phyloP scores from a whole-genome alignment of 2,797 vertebrate genomes.

The Oreortyx pictus region DNA sequence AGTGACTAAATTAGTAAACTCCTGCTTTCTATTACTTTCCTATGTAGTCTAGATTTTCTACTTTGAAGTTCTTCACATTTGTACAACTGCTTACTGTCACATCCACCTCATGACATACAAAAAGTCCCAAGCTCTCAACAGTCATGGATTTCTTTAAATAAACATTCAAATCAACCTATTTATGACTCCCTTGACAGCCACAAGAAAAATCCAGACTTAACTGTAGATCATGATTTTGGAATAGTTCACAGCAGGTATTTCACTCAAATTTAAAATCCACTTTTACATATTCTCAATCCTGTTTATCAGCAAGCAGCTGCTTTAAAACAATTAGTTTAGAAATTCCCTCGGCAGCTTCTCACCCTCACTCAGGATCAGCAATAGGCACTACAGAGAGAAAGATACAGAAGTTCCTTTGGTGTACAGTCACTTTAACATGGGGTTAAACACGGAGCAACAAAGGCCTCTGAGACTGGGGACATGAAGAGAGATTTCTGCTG shows the following conservation, averaged over 20 bases:
- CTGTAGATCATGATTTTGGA: neutral
- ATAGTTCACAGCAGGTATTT: neutral
- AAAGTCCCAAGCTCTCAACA: neutral
- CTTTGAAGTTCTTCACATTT: neutral
- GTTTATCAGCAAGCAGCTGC: neutral
- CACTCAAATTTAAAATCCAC: neutral
- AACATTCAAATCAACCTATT: slow-evolving; percentile 32
- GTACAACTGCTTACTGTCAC: slow-evolving; percentile 27
- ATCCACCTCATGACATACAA: neutral
- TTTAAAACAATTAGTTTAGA: neutral
- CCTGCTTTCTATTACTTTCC: neutral
- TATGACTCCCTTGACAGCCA: neutral
- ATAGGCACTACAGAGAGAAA: neutral
- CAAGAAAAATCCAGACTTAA: slow-evolving; percentile 15
- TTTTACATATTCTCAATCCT: neutral
- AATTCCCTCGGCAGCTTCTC: neutral
- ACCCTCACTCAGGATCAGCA: neutral
- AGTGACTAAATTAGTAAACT: neutral
- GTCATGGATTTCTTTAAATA: neutral
- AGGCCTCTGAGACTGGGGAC: neutral
- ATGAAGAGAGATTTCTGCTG: neutral
- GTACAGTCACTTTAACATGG: neutral
- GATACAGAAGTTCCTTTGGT: rapidly evolving
- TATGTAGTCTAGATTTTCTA: neutral
- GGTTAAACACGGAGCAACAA: neutral